Percentiles rank a stretch among this genome's conserved stretches.
These are phyloP conservation scores for Leptopilina clavipes DNA, from an alignment of 1,140 invertebrate species.

Conservation along the genomic window DNA sequence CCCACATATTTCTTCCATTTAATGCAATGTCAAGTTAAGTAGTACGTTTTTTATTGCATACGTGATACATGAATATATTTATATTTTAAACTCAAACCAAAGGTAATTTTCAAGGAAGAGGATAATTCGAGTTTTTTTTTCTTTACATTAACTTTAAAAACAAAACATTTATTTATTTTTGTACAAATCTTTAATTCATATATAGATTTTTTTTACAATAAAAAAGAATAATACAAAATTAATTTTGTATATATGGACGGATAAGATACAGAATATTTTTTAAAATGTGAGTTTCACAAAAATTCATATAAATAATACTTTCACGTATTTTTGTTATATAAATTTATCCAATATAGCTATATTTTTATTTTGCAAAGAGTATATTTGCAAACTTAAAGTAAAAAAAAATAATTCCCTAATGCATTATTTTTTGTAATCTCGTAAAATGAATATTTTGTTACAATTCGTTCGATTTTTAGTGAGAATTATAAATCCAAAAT, in stretches of 20 bases:
- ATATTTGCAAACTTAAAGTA: background rate
- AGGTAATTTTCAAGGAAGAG: background rate
- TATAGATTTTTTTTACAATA: background rate
- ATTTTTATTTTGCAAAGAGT: background rate
- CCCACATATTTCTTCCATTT: slow-evolving; percentile 53
- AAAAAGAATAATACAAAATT: background rate
- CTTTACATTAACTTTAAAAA: background rate
- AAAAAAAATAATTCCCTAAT: background rate
- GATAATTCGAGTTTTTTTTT: background rate
- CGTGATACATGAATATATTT: slow-evolving; percentile 8
- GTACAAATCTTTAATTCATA: background rate
- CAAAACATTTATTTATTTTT: background rate
- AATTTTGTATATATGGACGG: slow-evolving; percentile 29
- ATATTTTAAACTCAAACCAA: background rate
- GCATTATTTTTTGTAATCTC: background rate
- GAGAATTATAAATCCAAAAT: too few species aligned
- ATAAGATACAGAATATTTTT: background rate
- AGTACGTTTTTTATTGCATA: slow-evolving; percentile 32
- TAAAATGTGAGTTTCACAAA: background rate
- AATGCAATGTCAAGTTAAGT: slow-evolving; percentile 12
- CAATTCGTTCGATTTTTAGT: background rate
- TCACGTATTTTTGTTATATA: background rate
- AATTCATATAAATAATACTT: background rate
- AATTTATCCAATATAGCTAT: background rate
- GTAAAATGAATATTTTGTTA: background rate